These are phyloP conservation scores for Thalassaphorura encarpata DNA, from an alignment of 1,140 invertebrate genomes.

Conservation along the genomic window DNA sequence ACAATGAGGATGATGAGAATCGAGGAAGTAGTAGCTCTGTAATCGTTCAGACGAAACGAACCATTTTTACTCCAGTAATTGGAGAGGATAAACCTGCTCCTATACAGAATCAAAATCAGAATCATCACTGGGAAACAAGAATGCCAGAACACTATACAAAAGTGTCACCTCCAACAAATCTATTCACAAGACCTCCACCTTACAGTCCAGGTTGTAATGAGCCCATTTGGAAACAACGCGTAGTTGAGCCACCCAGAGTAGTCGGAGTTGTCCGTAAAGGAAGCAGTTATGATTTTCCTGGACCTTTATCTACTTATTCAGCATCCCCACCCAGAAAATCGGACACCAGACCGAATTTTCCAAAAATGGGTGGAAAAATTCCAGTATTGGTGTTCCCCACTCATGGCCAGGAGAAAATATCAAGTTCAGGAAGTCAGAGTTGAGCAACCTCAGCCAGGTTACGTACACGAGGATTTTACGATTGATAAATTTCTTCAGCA, in stretches of 20 bases:
- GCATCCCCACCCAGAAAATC: constrained; percentile 1
- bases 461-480: too few species aligned
- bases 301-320: background rate
- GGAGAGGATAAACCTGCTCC: background rate
- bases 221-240: background rate
- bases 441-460: too few species aligned
- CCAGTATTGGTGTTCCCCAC: constrained; percentile 2
- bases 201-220: background rate
- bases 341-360: background rate
- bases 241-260: background rate
- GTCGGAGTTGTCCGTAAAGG: background rate
- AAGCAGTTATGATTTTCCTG: background rate
- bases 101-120: background rate
- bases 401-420: constrained; percentile 5
- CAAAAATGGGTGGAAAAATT: constrained; percentile 16
- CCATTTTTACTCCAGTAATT: constrained; percentile 21
- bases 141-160: constrained; percentile 3
- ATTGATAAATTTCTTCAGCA: too few species aligned
- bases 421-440: too few species aligned
- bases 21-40: background rate
- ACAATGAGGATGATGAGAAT: constrained; percentile 10
- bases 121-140: background rate
- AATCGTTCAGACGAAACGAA: constrained; percentile 25
- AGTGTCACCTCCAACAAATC: background rate
- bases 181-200: background rate